phyloP scores from a whole-genome alignment of 1,140 invertebrate species.

The Pogonus chalceus region DNA sequence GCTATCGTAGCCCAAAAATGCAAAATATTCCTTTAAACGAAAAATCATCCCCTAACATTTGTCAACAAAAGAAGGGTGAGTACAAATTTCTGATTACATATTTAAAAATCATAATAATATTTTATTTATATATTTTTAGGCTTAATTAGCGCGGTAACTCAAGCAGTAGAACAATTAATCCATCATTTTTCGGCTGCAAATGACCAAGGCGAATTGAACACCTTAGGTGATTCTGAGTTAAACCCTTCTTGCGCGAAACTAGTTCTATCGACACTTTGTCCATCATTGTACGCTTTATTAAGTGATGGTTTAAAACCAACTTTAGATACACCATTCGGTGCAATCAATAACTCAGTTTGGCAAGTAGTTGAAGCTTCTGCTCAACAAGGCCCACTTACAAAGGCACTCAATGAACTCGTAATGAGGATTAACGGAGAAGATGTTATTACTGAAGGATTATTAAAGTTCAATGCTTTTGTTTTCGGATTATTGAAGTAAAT shows the following conservation, averaged over 20 bases:
- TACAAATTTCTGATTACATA: neutral
- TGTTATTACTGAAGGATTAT: slow-evolving; percentile 68
- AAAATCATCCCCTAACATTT: slow-evolving; percentile 32
- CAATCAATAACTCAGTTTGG: slow-evolving; percentile 81
- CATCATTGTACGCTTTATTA: slow-evolving; percentile 73
- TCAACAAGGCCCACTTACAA: slow-evolving; percentile 72
- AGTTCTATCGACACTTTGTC: slow-evolving; percentile 63
- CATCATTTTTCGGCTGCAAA: slow-evolving; percentile 45
- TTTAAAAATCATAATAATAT: too few relatives aligned
- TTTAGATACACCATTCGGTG: slow-evolving; percentile 76
- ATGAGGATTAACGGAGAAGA: slow-evolving; percentile 77
- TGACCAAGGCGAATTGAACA: slow-evolving; percentile 43
- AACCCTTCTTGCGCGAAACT: slow-evolving; percentile 56
- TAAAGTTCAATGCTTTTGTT: slow-evolving; percentile 85
- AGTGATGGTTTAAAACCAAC: slow-evolving; percentile 71
- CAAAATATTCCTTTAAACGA: slow-evolving; percentile 36
- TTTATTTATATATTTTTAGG: slow-evolving; percentile 35
- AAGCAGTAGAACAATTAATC: slow-evolving; percentile 55
- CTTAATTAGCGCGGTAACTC: slow-evolving; percentile 52
- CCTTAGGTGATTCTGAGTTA: slow-evolving; percentile 42
- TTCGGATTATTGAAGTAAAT: slow-evolving; percentile 81
- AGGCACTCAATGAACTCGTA: slow-evolving; percentile 77
- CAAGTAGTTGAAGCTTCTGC: slow-evolving; percentile 79
- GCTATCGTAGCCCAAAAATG: slow-evolving; percentile 41
- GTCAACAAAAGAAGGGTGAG: slow-evolving; percentile 40